Base-by-base conservation (phyloP, 1,140 invertebrate species). In the Frieseomelitta varia region DNA sequence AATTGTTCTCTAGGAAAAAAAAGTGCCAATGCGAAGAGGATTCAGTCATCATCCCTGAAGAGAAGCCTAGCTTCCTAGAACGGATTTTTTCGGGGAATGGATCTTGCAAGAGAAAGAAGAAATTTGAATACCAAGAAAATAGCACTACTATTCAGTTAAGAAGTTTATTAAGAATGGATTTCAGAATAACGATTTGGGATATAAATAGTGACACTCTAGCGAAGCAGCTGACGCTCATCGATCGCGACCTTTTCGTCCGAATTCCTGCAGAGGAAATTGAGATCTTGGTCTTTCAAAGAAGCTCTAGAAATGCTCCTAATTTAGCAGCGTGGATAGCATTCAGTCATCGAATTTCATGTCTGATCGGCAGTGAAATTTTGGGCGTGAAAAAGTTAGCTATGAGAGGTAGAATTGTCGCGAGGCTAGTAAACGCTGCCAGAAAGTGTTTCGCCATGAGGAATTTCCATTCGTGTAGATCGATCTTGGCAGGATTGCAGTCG, bases 391-490 rank as follows among this genome's bases (percentile, higher is more conserved):
- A 89, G 65, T 82, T 95, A 2, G 88, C 95, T 89, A 92, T 94
- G 65, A 93, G 96, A 79, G 93, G 95, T 11, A 93, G 95, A 85
- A 89, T 96, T 10, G 91, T 96, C 10, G 93, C 95, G 14, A 94
- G 95, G 72, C 94, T 96, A 39, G 94, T 96, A 51, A 96, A 95
- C 69, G 93, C 95, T 4, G 96, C 95, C 10, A 91, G 95, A 39
- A 96, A 96, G 81, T 96, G 95, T 76, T 92, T 95, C 78, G 80
- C 85, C 11, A 92, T 95, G 39, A 94, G 94, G 0, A 96, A 96
- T 88, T 95, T 95, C 85, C 95, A 96, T 72, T 96, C 96, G 4
- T 95, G 94, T 63, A 92, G 93, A 79, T 95, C 95, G 30, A 94
- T 96, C 55, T 76, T 96, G 67, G 91, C 93, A n/a, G 96, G 95